Evolutionary conservation across 1,140 invertebrate genomes (phyloP), one percentile per base, ranked within the genome.

Genomic region (Ostrea denselamellosa): DNA sequence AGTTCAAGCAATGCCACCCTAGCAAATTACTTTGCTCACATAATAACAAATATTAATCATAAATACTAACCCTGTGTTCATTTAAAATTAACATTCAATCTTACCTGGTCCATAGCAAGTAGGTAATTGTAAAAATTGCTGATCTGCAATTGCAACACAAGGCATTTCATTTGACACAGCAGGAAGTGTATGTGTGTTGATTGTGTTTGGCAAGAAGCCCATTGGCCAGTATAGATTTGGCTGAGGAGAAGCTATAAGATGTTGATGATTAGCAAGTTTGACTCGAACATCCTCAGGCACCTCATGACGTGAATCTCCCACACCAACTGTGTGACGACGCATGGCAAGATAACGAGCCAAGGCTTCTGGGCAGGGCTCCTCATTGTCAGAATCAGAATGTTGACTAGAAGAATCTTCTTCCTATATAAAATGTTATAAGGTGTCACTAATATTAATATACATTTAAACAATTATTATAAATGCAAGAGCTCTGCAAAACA

Each of bases 51-150:
- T 44, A 44, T 44, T 44, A 44, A 44, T 44, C 34, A 44, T 44
- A 44, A 2, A 44, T 5, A 44, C 34, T 44, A 44, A 44, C 34
- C 34, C 34, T 2, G 34, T 44, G 2, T 44, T 44, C 34, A 44
- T 44, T 44, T 44, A 5, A 44, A 44, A 44, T 44, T 44, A 44
- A 44, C 17, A 68, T 28, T 53, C 0, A 84, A 44, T 90, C 96
- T 96, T 93, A 98, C 97, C 97, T 90, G 97, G 97, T 88, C 97
- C 97, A 96, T 98, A 97, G 12, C 97, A 97, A 85, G 97, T 96
- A 2, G 98, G 98, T 62, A 98, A 98, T 94, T 98, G 98, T 62
- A 99, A 95, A 89, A 99, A 96, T 92, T 98, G 98, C 95, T 99
- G 98, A 56, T 85, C 89, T 51, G 81, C 44, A n/a, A 88, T 58